These are phyloP conservation scores for Aulostomus chinensis DNA, from an alignment of 2,797 vertebrate species.

Conservation along the genomic window DNA sequence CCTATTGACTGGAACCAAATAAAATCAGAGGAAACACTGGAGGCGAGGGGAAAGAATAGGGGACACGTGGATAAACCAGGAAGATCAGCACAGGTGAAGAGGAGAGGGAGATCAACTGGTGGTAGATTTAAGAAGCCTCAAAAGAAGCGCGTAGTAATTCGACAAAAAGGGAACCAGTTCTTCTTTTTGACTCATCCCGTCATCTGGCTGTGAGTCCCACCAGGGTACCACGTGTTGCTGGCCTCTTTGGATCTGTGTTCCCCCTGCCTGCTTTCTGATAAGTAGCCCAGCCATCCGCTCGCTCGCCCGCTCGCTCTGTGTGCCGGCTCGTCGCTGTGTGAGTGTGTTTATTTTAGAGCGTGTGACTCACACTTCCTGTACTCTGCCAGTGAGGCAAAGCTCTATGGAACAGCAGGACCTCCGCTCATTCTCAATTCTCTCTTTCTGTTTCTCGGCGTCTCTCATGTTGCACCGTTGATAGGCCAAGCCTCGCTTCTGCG, in stretches of 20 bases:
- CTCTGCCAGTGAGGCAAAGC: slow-evolving; percentile 68
- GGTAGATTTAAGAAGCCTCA: not conserved
- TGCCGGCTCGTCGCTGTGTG: slow-evolving; percentile 54
- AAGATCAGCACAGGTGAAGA: slow-evolving; percentile 10
- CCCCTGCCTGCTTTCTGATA: slow-evolving; percentile 55
- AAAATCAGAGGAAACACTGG: slow-evolving; percentile 41
- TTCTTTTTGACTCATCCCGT: slow-evolving; percentile 40
- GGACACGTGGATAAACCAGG: slow-evolving; percentile 9
- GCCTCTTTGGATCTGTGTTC: slow-evolving; percentile 45
- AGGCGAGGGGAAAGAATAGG: slow-evolving; percentile 22
- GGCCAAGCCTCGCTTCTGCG: slow-evolving; percentile 57
- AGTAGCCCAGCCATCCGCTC: slow-evolving; percentile 52
- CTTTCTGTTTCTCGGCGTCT: slow-evolving; percentile 44
- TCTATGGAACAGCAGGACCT: slow-evolving; percentile 75
- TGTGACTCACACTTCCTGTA: slow-evolving; percentile 79
- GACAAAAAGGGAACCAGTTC: slow-evolving; percentile 15
- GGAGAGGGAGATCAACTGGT: not conserved
- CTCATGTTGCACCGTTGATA: slow-evolving; percentile 49
- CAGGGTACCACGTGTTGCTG: slow-evolving; percentile 52
- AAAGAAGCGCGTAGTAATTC: slow-evolving; percentile 1
- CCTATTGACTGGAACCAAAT: slow-evolving; percentile 55
- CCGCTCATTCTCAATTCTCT: slow-evolving; percentile 76
- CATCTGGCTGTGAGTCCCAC: slow-evolving; percentile 44
- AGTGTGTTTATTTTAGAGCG: slow-evolving; percentile 76
- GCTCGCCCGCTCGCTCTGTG: slow-evolving; percentile 40